Percentiles rank a stretch among this genome's conserved stretches.
Evolutionary conservation across 64 coral and sea anemone species (phyloP).

Genomic region (Exaiptasia diaphana): DNA sequence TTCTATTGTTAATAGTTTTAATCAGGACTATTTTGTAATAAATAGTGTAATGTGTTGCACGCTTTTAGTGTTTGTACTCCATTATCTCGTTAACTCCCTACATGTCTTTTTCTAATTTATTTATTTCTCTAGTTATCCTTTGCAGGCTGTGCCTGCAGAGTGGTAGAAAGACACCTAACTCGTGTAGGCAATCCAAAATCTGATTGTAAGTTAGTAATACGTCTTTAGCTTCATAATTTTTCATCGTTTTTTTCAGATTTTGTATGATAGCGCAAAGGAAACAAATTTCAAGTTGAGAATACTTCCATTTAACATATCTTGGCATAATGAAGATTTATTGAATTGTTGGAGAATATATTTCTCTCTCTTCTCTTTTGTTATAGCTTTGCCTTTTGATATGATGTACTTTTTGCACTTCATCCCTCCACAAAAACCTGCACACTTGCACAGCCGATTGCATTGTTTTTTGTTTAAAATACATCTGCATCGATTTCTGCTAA

Average conservation of each 20-base stretch:
- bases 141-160: background rate
- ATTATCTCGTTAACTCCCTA: too few relatives aligned
- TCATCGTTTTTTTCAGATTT: background rate
- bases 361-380: background rate
- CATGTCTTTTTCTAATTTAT: background rate
- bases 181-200: background rate
- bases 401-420: background rate
- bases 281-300: background rate
- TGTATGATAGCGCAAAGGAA: background rate
- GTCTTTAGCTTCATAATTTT: background rate
- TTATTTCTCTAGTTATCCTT: background rate
- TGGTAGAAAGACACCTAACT: background rate
- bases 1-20: too few relatives aligned
- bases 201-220: background rate
- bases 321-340: background rate
- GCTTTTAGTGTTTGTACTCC: too few relatives aligned
- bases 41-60: too few relatives aligned
- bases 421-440: background rate
- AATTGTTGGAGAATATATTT: background rate
- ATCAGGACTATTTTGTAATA: too few relatives aligned
- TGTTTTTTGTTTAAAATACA: constrained; percentile 1
- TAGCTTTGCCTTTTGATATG: too few relatives aligned
- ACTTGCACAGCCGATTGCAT: background rate
- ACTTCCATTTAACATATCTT: background rate
- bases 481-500: background rate